These are phyloP conservation scores for Lasioglossum marginatum DNA, from an alignment of 2,888 invertebrate species.

Conservation along the genomic window DNA sequence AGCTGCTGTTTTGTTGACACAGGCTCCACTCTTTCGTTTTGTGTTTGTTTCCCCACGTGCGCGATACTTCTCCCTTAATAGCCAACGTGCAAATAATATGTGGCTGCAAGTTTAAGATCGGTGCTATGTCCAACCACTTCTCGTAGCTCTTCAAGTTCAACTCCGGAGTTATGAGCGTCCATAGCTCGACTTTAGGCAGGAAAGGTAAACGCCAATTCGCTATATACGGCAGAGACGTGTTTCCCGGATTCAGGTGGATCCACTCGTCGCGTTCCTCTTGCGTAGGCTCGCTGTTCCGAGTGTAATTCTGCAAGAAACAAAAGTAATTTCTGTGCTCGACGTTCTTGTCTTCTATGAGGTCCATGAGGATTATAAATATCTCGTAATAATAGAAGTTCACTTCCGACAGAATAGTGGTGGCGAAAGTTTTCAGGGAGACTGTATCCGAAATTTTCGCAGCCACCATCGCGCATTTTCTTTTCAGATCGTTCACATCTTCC, in stretches of 20 bases:
- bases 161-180: slow-evolving; percentile 85
- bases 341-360: slow-evolving; percentile 77
- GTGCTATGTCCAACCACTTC: slow-evolving; percentile 85
- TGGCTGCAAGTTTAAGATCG: slow-evolving; percentile 82
- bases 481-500: slow-evolving; percentile 76
- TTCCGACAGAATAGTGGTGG: slow-evolving; percentile 39
- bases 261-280: slow-evolving; percentile 85
- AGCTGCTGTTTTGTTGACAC: slow-evolving; percentile 68
- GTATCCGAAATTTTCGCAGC: slow-evolving; percentile 79
- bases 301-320: slow-evolving; percentile 78
- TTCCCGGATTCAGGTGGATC: slow-evolving; percentile 83
- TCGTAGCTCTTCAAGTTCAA: slow-evolving; percentile 85
- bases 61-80: slow-evolving; percentile 84
- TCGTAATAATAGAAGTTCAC: slow-evolving; percentile 86
- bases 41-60: slow-evolving; percentile 66
- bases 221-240: slow-evolving; percentile 84
- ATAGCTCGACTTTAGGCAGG: slow-evolving; percentile 82
- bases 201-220: slow-evolving; percentile 86
- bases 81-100: slow-evolving; percentile 85
- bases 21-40: slow-evolving; percentile 69
- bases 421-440: slow-evolving; percentile 69
- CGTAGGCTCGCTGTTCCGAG: slow-evolving; percentile 82
- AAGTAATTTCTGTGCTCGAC: slow-evolving; percentile 74
- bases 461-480: slow-evolving; percentile 79
- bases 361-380: slow-evolving; percentile 84